phyloP scores from a whole-genome alignment of 2,888 invertebrate species.

The Phymatocera aterrima region DNA sequence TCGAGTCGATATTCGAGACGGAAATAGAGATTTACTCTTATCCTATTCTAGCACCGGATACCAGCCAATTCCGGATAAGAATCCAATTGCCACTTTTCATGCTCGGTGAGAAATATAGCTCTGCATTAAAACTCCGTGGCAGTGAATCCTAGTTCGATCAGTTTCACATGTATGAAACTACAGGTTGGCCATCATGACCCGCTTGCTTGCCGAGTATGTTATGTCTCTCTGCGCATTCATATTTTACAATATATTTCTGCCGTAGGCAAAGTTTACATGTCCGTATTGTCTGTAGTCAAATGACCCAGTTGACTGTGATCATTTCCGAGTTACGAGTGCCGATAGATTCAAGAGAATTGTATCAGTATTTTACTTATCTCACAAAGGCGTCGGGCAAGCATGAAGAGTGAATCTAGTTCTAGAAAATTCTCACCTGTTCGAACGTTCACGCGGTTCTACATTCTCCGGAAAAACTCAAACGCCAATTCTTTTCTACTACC shows the following conservation, averaged over 20 bases:
- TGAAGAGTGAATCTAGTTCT: not conserved
- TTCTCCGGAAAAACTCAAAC: not conserved
- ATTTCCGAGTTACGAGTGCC: slow-evolving; percentile 26
- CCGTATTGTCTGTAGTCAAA: not conserved
- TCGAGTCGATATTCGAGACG: slow-evolving; percentile 26
- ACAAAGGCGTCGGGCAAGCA: not conserved
- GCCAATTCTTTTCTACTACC: not conserved
- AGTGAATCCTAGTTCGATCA: slow-evolving; percentile 38
- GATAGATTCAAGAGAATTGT: slow-evolving; percentile 23
- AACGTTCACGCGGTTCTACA: not conserved
- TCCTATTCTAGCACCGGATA: slow-evolving; percentile 28
- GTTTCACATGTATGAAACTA: slow-evolving; percentile 11
- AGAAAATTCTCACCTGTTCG: not conserved
- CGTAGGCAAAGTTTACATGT: not conserved
- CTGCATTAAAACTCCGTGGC: slow-evolving; percentile 31
- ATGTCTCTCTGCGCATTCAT: not conserved
- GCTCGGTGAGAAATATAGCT: slow-evolving; percentile 3
- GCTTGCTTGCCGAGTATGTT: slow-evolving; percentile 9
- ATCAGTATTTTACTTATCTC: slow-evolving; percentile 11
- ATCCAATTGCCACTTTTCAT: slow-evolving; percentile 33
- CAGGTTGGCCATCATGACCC: not conserved
- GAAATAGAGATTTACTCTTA: slow-evolving; percentile 37
- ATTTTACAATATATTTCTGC: not conserved
- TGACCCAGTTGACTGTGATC: not conserved
- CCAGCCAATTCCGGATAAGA: slow-evolving; percentile 38